Percentiles rank a stretch among this genome's conserved stretches.
Conservation (phyloP, 2,888 invertebrate species). For the Lampropteryx suffumata region DNA sequence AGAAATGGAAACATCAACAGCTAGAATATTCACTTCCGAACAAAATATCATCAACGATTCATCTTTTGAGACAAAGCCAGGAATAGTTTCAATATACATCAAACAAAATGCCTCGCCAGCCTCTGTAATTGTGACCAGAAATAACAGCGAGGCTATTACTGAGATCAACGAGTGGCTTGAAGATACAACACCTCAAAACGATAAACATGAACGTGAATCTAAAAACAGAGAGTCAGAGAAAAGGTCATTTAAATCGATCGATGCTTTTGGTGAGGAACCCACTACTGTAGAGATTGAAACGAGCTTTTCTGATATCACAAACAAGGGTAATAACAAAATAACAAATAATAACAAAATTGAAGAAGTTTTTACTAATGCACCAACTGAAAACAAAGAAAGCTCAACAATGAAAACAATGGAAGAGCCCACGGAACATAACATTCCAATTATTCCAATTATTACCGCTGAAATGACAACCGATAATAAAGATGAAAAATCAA, state of each 20-base stretch:
- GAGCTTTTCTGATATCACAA: not conserved
- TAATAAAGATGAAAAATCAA: slow-evolving; percentile 33
- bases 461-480: slow-evolving; percentile 31
- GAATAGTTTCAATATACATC: slow-evolving; percentile 52
- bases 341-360: slow-evolving; percentile 6
- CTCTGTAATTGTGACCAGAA: slow-evolving; percentile 20
- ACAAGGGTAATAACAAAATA: slow-evolving; percentile 8
- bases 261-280: slow-evolving; percentile 43
- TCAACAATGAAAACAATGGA: slow-evolving; percentile 12
- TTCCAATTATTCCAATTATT: slow-evolving; percentile 3
- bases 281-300: slow-evolving; percentile 12
- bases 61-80: slow-evolving; percentile 55
- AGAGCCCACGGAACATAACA: slow-evolving; percentile 9
- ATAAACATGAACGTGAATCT: slow-evolving; percentile 23
- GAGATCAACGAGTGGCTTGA: slow-evolving; percentile 58
- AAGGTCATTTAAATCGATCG: slow-evolving; percentile 55
- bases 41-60: slow-evolving; percentile 52
- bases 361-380: slow-evolving; percentile 18
- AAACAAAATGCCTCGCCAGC: slow-evolving; percentile 33
- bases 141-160: slow-evolving; percentile 38
- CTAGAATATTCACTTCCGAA: slow-evolving; percentile 50
- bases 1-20: slow-evolving; percentile 43
- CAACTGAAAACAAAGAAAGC: slow-evolving; percentile 9
- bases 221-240: slow-evolving; percentile 45
- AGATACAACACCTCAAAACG: slow-evolving; percentile 34